These are phyloP conservation scores for Oscheius sp. DNA, from an alignment of 2,888 invertebrate genomes.

Conservation along the genomic window DNA sequence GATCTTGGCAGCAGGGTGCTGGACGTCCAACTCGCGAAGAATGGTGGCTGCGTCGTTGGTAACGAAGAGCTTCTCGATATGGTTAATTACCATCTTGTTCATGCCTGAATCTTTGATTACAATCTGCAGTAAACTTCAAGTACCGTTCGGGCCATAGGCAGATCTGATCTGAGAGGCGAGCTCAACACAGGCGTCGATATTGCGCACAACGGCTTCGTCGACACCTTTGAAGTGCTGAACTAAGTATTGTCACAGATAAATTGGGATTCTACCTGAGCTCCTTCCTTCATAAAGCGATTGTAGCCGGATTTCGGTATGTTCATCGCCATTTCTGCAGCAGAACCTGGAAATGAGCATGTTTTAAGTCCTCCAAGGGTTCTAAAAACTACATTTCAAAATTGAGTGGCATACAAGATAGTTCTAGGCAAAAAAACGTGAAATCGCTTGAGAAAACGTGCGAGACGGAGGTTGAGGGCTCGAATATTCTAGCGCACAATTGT, in stretches of 20 bases:
- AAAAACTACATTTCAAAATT: too few species aligned
- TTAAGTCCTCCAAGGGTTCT: not conserved
- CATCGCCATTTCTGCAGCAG: slow-evolving; percentile 62
- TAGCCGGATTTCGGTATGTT: slow-evolving; percentile 71
- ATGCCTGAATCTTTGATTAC: slow-evolving; percentile 74
- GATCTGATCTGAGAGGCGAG: slow-evolving; percentile 92
- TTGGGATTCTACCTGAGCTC: slow-evolving; percentile 62
- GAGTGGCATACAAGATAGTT: too few species aligned
- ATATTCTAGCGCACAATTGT: too few species aligned
- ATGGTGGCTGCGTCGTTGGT: slow-evolving; percentile 99
- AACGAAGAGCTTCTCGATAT: slow-evolving; percentile 96
- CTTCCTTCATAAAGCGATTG: slow-evolving; percentile 72
- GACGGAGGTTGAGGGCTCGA: not conserved
- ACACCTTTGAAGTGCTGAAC: slow-evolving; percentile 85
- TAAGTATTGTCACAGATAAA: not conserved
- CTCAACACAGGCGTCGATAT: slow-evolving; percentile 94
- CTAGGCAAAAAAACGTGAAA: too few species aligned
- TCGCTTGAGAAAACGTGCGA: not conserved
- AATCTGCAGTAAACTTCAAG: not conserved
- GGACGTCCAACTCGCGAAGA: slow-evolving; percentile 82
- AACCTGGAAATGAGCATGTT: not conserved
- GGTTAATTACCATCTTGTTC: slow-evolving; percentile 99
- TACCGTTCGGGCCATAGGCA: slow-evolving; percentile 97
- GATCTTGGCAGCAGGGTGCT: slow-evolving; percentile 97
- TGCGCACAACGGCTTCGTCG: slow-evolving; percentile 94